Base-by-base conservation (phyloP, 2,113 vertebrate species). In the Poeciliopsis prolifica region DNA sequence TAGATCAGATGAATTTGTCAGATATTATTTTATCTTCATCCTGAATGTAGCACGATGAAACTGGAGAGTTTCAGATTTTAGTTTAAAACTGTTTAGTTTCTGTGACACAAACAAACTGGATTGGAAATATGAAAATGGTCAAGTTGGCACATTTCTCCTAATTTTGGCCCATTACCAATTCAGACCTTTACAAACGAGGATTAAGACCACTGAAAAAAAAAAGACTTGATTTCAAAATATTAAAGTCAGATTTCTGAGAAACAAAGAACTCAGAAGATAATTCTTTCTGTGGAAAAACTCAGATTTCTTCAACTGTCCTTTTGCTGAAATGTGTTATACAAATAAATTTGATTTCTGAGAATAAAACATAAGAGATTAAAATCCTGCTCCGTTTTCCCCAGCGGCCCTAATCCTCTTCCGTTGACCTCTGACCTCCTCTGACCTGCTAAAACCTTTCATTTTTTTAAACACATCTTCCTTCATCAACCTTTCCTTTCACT, bases 91-190 rank as follows among this genome's bases (percentile, higher is more conserved):
- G 62, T 4, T 65, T 35, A 40, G 22, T 61, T 48, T 44, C 31
- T 19, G 3, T 2, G 26, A 42, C 29, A 11, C 19, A 10, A n/a
- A 30, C 1, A 60, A 72, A 69, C 29, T 3, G 1, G 68, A 68
- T 17, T 3, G 72, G 64, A 42, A 58, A 58, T 2, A 29, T 19
- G 17, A 19, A 48, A 74, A 42, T 29, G 63, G 65, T 86, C 75
- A 80, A 62, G 62, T 72, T 67, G 77, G 77, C 83, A 83, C 80
- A 48, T 14, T 31, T 33, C 0, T 75, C 24, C 2, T 51, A 30
- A 19, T 37, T 79, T 54, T 61, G 40, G 58, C 70, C 24, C 22
- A 0, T 22, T 1, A 17, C 17, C 1, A 48, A 6, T 2, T 48
- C 17, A 37, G 10, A 12, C 35, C 10, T 37, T 37, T 37, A 37